Percentiles rank a stretch among this genome's conserved stretches.
Evolutionary conservation across 1,140 invertebrate species (phyloP).

Genomic region (Drosophila kurseongensis): DNA sequence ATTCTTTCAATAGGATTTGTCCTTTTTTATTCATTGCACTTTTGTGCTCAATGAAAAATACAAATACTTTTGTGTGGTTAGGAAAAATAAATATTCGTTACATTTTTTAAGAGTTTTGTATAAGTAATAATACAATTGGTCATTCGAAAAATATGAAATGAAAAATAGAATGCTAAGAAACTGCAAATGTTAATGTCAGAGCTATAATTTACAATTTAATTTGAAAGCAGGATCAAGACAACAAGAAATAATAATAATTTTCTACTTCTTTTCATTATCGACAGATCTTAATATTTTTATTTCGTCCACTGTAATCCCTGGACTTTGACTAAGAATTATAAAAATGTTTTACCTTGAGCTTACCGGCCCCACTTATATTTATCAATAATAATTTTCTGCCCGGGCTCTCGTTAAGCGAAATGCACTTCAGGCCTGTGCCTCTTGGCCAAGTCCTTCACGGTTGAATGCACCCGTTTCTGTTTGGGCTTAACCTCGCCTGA

Average conservation of each 20-base stretch:
- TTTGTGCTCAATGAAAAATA: not conserved
- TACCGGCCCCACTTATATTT: constrained; percentile 16
- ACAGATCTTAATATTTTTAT: not conserved
- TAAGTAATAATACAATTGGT: not conserved
- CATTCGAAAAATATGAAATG: too few relatives aligned
- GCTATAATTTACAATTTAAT: too few relatives aligned
- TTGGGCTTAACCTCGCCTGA: constrained; percentile 65
- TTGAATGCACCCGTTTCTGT: constrained; percentile 75
- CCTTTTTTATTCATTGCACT: not conserved
- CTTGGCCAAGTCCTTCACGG: constrained; percentile 47
- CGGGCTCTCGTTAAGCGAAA: constrained; percentile 30
- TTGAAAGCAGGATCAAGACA: too few relatives aligned
- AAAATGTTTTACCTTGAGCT: constrained; percentile 15
- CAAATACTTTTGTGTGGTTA: not conserved
- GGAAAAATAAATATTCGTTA: not conserved
- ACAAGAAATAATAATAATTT: too few relatives aligned
- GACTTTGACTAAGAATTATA: constrained; percentile 2
- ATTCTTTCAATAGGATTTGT: constrained; percentile 8
- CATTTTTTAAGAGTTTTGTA: not conserved
- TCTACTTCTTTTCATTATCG: too few relatives aligned
- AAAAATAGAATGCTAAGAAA: too few relatives aligned
- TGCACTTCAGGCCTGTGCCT: constrained; percentile 37
- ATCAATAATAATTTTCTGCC: constrained; percentile 38
- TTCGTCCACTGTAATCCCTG: not conserved
- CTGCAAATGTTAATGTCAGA: too few relatives aligned